Percentiles rank a stretch among this genome's conserved stretches.
Conservation (phyloP, 2,113 vertebrate species). For the Cinclus mexicanus region DNA sequence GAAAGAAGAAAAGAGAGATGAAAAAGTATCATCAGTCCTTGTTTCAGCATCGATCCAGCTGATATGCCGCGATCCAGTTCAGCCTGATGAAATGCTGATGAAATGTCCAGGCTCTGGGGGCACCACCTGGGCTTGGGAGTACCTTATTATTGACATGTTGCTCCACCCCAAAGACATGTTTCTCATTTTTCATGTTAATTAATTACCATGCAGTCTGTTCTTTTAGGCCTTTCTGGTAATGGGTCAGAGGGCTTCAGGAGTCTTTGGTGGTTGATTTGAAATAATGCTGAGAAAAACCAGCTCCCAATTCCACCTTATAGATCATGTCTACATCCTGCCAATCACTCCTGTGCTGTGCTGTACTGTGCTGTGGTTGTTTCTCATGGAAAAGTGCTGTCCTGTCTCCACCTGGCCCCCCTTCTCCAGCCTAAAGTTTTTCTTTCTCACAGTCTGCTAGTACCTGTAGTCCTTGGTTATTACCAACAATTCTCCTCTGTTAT, state of each 20-base stretch:
- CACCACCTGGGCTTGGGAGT: background rate
- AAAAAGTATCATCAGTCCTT: background rate
- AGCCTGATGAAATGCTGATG: background rate
- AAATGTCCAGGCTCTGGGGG: rapidly evolving
- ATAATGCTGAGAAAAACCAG: rapidly evolving
- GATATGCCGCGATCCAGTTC: too few species aligned
- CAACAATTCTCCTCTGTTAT: background rate
- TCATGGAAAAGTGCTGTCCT: background rate
- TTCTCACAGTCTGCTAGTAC: background rate
- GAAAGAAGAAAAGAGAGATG: background rate
- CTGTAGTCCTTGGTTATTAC: background rate
- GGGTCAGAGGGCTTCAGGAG: background rate
- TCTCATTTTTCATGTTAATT: background rate
- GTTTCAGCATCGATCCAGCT: background rate
- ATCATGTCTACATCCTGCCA: background rate
- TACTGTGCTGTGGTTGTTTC: background rate
- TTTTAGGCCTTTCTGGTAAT: background rate
- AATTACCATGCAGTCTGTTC: background rate
- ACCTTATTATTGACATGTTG: background rate
- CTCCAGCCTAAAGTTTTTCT: background rate
- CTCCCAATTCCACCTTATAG: background rate
- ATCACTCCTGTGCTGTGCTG: background rate
- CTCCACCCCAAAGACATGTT: background rate
- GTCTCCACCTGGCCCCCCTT: background rate
- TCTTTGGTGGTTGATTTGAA: background rate